Evolutionary conservation across 2,888 invertebrate species (phyloP).

Genomic region (Sarcophaga rosellei): DNA sequence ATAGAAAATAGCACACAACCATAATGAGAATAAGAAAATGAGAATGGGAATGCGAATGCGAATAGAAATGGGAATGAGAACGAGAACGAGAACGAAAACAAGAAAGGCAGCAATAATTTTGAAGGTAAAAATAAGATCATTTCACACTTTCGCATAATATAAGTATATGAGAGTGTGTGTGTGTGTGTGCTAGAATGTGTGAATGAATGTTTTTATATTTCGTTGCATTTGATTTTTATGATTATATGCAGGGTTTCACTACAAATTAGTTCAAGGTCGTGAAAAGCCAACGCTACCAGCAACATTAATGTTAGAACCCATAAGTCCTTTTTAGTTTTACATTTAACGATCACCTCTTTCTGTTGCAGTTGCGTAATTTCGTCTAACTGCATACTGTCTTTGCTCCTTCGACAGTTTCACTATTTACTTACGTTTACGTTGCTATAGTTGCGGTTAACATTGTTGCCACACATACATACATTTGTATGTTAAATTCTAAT

Average conservation of each 20-base stretch:
- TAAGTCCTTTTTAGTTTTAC: conserved; percentile 40
- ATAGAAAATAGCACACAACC: not conserved
- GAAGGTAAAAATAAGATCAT: conserved; percentile 38
- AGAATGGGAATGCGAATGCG: too few relatives aligned
- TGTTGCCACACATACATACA: conserved; percentile 24
- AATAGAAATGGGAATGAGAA: too few relatives aligned
- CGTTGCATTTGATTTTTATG: conserved; percentile 25
- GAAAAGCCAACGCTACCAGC: conserved; percentile 25
- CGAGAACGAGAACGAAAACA: not conserved
- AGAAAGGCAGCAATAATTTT: conserved; percentile 15
- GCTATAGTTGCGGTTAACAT: not conserved
- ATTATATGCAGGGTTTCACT: not conserved
- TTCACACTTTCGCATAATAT: conserved; percentile 48
- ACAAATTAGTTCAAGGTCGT: conserved; percentile 72
- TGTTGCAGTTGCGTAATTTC: conserved; percentile 48
- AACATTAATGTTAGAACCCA: not conserved
- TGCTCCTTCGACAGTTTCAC: conserved; percentile 11
- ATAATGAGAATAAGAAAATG: not conserved
- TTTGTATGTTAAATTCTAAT: conserved; percentile 25
- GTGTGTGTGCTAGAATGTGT: not conserved
- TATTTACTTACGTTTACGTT: conserved; percentile 21
- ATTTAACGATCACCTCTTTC: conserved; percentile 43
- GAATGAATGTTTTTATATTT: not conserved
- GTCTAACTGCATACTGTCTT: conserved; percentile 34
- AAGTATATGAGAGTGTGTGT: not conserved